These are phyloP conservation scores for Drosophila rellima DNA, from an alignment of 2,888 invertebrate genomes.

Conservation along the genomic window DNA sequence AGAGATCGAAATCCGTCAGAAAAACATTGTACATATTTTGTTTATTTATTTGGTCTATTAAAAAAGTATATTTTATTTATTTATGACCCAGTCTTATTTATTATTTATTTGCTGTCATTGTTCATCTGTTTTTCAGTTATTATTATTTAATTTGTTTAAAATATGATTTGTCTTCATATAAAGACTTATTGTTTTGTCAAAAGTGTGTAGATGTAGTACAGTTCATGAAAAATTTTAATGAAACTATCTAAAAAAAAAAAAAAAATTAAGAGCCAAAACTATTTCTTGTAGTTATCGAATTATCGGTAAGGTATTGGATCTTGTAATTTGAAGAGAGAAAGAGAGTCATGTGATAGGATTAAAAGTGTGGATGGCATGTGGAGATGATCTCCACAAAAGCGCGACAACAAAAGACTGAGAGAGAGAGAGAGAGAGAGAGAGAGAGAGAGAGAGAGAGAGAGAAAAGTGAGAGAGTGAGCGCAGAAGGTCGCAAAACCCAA, in stretches of 20 bases:
- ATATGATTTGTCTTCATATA: constrained; percentile 2
- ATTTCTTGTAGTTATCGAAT: background rate
- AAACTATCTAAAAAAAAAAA: background rate
- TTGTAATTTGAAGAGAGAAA: background rate
- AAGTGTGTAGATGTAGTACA: background rate
- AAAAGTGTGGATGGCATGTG: constrained; percentile 3
- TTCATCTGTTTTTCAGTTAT: constrained; percentile 13
- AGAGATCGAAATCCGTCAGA: background rate
- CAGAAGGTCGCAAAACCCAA: constrained; percentile 54
- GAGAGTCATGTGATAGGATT: background rate
- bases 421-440: background rate
- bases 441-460: background rate
- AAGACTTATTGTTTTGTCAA: constrained; percentile 2
- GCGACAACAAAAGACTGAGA: background rate
- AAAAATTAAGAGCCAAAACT: background rate
- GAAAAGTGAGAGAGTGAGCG: constrained; percentile 15
- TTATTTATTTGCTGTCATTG: constrained; percentile 22
- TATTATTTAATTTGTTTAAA: constrained; percentile 18
- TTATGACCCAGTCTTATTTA: constrained; percentile 19
- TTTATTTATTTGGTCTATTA: constrained; percentile 27
- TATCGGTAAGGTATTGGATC: background rate
- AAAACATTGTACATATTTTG: constrained; percentile 9
- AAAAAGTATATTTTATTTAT: constrained; percentile 10
- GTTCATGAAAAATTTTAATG: constrained; percentile 1
- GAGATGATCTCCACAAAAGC: constrained; percentile 18